Evolutionary conservation across 1,140 invertebrate species (phyloP), one percentile per base, ranked within the genome.

Genomic region (Megalopta genalis): DNA sequence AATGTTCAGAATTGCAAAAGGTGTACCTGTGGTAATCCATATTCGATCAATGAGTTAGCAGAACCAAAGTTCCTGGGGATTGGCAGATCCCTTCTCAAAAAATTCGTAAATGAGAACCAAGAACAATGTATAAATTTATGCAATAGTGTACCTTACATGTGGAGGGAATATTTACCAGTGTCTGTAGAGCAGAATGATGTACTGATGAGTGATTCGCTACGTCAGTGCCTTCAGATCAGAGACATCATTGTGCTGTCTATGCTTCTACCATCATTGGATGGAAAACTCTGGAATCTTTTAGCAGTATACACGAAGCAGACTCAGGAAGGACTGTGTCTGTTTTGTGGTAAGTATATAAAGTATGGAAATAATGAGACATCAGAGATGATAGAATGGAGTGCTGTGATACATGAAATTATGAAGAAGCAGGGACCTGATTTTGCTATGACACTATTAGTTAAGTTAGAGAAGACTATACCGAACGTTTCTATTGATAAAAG

Each of bases 111-210:
- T 23, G 52, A 82, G n/a, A 23, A 65, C 23, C 67, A 87, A 59
- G 79, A 83, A 16, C 70, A 80, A 6, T 92, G 88, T 80, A 63
- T 88, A 46, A 67, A 83, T 73, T 82, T 95, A 39, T 95, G 94
- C 81, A 93, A 94, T 77, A 91, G 92, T 80, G 93, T 95, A 91
- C 94, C 94, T 52, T 94, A 93, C 80, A 92, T 95, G 85, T 95
- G 94, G 95, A 86, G 85, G 64, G 85, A 89, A 18, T 92, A 91
- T 62, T 78, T 92, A 42, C 63, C 80, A 1, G 25, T 88, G 39
- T 87, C 82, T n/a, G 57, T 77, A 14, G 81, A 90, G 62, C 79
- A 81, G 46, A 25, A 65, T 16, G 37, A 69, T 52, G 37, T 83
- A 27, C 32, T 84, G 2, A 77, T 74, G 64, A 70, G 77, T 84